A percentile compares a stretch with the other conserved stretches of the same genome.
Conservation (phyloP, 1,140 invertebrate genomes). For the Bombus waltoni region DNA sequence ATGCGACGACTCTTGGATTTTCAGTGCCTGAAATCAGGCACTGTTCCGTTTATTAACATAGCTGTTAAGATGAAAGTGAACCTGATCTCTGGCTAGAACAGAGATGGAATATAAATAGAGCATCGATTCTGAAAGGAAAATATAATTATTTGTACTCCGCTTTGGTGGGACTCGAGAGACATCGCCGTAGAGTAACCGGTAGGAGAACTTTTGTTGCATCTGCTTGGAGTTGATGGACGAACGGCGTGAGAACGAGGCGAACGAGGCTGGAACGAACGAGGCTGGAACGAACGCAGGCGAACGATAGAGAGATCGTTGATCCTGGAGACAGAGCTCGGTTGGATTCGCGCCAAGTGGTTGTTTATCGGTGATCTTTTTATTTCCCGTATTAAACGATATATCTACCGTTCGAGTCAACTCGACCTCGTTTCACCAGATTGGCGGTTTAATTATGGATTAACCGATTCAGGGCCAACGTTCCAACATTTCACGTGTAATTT, state of each 20-base stretch:
- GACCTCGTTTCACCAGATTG: not conserved
- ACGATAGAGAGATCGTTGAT: not conserved
- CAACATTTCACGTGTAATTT: not conserved
- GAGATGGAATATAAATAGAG: too few relatives aligned
- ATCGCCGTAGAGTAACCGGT: not conserved
- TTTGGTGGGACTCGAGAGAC: not conserved
- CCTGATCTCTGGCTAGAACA: too few relatives aligned
- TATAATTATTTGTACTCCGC: too few relatives aligned
- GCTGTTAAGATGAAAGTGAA: too few relatives aligned
- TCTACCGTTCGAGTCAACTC: not conserved
- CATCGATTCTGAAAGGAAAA: too few relatives aligned
- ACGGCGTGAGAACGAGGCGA: not conserved
- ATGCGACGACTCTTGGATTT: too few relatives aligned
- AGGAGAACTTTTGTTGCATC: not conserved
- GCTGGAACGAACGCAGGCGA: not conserved
- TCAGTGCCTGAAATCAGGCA: too few relatives aligned
- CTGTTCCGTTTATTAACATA: too few relatives aligned
- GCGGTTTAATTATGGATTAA: not conserved
- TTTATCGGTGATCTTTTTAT: slow-evolving; percentile 28
- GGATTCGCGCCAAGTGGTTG: slow-evolving; percentile 23
- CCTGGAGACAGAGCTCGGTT: not conserved
- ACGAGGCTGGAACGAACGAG: slow-evolving; percentile 8
- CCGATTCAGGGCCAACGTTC: not conserved
- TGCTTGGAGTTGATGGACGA: not conserved
- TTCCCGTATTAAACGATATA: not conserved